Conservation (phyloP, 2,888 invertebrate genomes). For the Latrodectus hesperus region DNA sequence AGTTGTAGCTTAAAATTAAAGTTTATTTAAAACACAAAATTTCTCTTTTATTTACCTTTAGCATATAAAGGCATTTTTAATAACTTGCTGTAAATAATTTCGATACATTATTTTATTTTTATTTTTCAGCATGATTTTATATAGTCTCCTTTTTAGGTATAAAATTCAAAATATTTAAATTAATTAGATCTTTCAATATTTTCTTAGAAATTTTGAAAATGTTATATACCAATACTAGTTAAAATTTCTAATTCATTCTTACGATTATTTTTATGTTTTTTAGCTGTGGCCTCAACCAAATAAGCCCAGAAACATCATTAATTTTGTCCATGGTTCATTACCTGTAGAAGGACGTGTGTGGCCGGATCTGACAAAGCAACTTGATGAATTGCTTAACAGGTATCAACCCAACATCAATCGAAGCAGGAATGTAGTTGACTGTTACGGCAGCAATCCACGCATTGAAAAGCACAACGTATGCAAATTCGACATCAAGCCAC, state of each 20-base stretch:
- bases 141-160: too few species aligned
- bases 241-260: neutral
- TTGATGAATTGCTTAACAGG: slow-evolving; percentile 62
- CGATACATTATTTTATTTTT: too few species aligned
- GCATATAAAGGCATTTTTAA: too few species aligned
- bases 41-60: too few species aligned
- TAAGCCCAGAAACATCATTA: slow-evolving; percentile 66
- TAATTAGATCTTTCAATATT: too few species aligned
- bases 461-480: slow-evolving; percentile 52
- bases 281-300: slow-evolving; percentile 70
- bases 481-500: slow-evolving; percentile 65
- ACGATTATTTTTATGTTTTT: neutral
- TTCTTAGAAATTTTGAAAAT: too few species aligned
- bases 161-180: too few species aligned
- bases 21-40: too few species aligned
- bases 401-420: slow-evolving; percentile 42
- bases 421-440: slow-evolving; percentile 54
- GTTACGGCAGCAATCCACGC: slow-evolving; percentile 34
- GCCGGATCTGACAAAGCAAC: slow-evolving; percentile 67
- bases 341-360: slow-evolving; percentile 68
- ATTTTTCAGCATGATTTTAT: too few species aligned
- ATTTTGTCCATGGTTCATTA: slow-evolving; percentile 69
- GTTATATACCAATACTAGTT: neutral
- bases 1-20: too few species aligned
- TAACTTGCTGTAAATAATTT: too few species aligned